These are phyloP conservation scores for Gonioctena quinquepunctata DNA, from an alignment of 1,140 invertebrate species.

Conservation along the genomic window DNA sequence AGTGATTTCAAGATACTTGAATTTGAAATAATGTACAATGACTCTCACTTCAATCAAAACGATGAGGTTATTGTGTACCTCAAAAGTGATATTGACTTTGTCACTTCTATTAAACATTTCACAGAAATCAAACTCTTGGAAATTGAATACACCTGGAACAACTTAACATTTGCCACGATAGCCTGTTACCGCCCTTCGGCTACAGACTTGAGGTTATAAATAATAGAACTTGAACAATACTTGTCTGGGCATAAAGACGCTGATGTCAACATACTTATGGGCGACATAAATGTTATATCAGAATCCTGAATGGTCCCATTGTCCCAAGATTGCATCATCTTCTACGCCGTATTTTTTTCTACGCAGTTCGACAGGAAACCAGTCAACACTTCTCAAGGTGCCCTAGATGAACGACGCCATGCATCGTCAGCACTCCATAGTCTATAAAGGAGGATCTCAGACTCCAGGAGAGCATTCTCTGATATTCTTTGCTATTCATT, in stretches of 20 bases:
- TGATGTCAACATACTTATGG: neutral
- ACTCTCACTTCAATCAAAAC: constrained; percentile 6
- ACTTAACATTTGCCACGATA: neutral
- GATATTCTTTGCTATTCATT: too few relatives aligned
- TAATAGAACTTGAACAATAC: neutral
- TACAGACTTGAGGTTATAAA: neutral
- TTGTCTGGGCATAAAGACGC: neutral
- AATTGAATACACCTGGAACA: neutral
- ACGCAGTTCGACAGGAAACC: too few relatives aligned
- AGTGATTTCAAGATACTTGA: neutral
- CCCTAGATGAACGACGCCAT: too few relatives aligned
- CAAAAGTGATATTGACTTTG: neutral
- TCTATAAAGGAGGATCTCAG: too few relatives aligned
- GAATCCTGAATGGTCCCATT: too few relatives aligned
- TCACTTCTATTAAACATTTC: neutral
- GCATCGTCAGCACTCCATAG: too few relatives aligned
- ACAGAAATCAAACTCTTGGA: neutral
- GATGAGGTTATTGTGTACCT: neutral
- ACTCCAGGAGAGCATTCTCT: too few relatives aligned
- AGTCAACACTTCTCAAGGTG: too few relatives aligned
- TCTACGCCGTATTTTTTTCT: too few relatives aligned
- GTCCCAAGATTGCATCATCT: too few relatives aligned
- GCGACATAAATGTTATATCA: constrained; percentile 1
- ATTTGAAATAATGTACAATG: constrained; percentile 2
- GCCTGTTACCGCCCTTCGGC: neutral